Conservation (phyloP, 2,888 invertebrate genomes). For the Syritta pipiens region DNA sequence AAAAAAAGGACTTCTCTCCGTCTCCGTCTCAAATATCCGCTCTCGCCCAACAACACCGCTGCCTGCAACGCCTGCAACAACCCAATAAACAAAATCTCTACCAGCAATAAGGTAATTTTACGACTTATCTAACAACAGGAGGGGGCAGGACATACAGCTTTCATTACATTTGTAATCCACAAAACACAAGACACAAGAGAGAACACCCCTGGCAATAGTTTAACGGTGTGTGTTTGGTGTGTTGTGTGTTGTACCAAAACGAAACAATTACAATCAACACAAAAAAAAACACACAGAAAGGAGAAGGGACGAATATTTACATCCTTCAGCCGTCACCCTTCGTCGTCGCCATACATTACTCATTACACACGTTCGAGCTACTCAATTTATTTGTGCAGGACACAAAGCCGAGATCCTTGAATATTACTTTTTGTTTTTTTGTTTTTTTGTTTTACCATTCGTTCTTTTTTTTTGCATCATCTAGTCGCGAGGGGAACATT, state of each 20-base stretch:
- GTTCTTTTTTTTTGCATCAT: constrained; percentile 16
- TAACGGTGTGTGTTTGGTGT: no score
- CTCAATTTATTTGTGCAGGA: constrained; percentile 29
- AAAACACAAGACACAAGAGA: constrained; percentile 4
- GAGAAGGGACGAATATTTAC: constrained; percentile 24
- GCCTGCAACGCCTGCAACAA: no score
- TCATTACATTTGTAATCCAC: constrained; percentile 24
- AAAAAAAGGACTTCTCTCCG: no score
- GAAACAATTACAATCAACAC: constrained; percentile 49
- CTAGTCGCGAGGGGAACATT: no score
- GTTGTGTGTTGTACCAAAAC: constrained; percentile 32
- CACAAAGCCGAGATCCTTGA: constrained; percentile 23
- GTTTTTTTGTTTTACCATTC: constrained; percentile 22
- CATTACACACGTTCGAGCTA: constrained; percentile 36
- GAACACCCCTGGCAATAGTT: constrained; percentile 39
- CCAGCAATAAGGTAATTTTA: background rate
- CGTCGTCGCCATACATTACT: constrained; percentile 33
- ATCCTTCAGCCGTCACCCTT: no score
- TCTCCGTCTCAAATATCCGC: no score
- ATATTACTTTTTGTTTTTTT: constrained; percentile 16
- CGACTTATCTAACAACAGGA: constrained; percentile 13
- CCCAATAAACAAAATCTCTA: no score
- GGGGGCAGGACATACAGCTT: background rate
- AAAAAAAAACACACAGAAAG: constrained; percentile 11
- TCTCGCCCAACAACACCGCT: no score